These are phyloP conservation scores for Anniella stebbinsi DNA, from an alignment of 2,797 vertebrate genomes.

Conservation along the genomic window DNA sequence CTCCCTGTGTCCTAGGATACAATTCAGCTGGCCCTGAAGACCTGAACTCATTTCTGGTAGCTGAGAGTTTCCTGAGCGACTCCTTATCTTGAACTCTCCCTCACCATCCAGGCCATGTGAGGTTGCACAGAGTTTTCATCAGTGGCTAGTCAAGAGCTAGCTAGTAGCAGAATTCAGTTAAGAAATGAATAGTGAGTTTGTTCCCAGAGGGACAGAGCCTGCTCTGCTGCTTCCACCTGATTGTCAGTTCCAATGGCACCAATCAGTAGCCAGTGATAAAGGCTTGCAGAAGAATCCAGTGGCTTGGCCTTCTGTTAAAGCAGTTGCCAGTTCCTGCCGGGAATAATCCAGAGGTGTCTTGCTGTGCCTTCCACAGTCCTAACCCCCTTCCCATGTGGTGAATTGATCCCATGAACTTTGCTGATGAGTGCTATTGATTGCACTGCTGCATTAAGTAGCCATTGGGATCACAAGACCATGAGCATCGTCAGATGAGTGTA, in stretches of 20 bases:
- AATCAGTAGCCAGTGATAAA: not conserved
- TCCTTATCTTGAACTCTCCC: too few relatives aligned
- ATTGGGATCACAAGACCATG: not conserved
- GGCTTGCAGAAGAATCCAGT: not conserved
- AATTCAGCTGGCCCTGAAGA: too few relatives aligned
- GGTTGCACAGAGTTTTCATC: not conserved
- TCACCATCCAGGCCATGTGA: too few relatives aligned
- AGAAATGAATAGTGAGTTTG: not conserved
- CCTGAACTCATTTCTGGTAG: too few relatives aligned
- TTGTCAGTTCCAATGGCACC: not conserved
- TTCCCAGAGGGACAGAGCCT: not conserved
- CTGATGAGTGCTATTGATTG: slow-evolving; percentile 3
- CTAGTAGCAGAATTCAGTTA: not conserved
- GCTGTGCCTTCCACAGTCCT: not conserved
- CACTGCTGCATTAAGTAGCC: not conserved
- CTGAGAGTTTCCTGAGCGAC: too few relatives aligned
- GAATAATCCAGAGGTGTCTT: not conserved
- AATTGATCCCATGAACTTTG: slow-evolving; percentile 20
- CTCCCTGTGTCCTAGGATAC: too few relatives aligned
- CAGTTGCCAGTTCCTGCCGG: not conserved
- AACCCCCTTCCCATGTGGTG: not conserved
- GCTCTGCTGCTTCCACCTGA: not conserved
- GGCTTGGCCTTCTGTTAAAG: not conserved
- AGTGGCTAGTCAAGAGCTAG: not conserved
- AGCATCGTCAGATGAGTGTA: too few relatives aligned